These are phyloP conservation scores for Saturnia japonica DNA, from an alignment of 2,888 invertebrate species.

Conservation along the genomic window DNA sequence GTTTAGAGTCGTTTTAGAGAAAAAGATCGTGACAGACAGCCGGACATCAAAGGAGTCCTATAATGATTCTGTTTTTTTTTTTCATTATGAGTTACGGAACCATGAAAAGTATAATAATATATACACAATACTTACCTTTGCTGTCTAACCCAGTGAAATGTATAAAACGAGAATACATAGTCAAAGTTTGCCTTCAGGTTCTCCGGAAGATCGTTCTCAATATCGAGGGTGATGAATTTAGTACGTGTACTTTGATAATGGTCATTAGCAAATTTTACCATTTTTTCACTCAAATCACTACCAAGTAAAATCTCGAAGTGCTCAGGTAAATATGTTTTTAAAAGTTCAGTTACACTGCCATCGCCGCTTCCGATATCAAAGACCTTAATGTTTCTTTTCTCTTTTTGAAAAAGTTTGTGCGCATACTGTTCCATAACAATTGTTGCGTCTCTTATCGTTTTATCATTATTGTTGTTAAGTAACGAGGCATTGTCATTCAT, in stretches of 20 bases:
- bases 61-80: too few relatives aligned
- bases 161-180: slow-evolving; percentile 21
- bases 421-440: slow-evolving; percentile 16
- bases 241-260: slow-evolving; percentile 11
- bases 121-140: slow-evolving; percentile 18
- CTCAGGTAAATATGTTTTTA: slow-evolving; percentile 17
- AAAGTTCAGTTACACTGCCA: slow-evolving; percentile 24
- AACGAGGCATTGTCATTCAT: slow-evolving; percentile 13
- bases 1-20: too few relatives aligned
- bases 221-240: slow-evolving; percentile 15
- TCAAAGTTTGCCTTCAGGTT: slow-evolving; percentile 20
- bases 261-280: slow-evolving; percentile 19
- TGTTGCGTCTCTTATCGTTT: slow-evolving; percentile 11
- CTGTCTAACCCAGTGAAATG: slow-evolving; percentile 22
- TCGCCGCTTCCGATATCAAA: slow-evolving; percentile 28
- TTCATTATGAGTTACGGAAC: too few relatives aligned
- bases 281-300: slow-evolving; percentile 16
- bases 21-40: too few relatives aligned
- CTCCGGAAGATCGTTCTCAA: slow-evolving; percentile 16
- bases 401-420: slow-evolving; percentile 11
- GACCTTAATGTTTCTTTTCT: neutral
- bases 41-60: too few relatives aligned
- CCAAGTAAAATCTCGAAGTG: slow-evolving; percentile 12
- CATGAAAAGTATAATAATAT: too few relatives aligned
- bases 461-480: neutral